These are phyloP conservation scores for Chrysomela aeneicollis DNA, from an alignment of 2,888 invertebrate genomes.

Conservation along the genomic window DNA sequence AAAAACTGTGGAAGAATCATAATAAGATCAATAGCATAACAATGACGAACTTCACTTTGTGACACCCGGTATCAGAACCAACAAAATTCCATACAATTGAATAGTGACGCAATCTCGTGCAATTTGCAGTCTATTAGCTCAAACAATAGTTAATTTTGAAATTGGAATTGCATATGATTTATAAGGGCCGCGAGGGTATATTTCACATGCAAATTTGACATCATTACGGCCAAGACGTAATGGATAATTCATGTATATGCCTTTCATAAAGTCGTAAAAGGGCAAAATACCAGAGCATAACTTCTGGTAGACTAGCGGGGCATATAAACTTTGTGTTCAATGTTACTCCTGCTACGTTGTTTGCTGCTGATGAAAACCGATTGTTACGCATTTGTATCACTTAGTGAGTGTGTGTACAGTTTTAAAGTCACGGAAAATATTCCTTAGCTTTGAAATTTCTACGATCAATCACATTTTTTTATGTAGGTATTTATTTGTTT, in stretches of 20 bases:
- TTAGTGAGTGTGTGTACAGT: no score
- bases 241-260: conserved; percentile 34
- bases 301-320: background rate
- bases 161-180: conserved; percentile 26
- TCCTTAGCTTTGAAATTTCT: no score
- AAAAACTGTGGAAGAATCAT: no score
- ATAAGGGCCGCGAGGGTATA: conserved; percentile 23
- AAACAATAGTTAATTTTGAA: conserved; percentile 24
- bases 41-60: no score
- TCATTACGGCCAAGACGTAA: conserved; percentile 34
- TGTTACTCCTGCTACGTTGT: background rate
- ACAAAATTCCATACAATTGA: no score
- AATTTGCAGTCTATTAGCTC: background rate
- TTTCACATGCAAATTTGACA: conserved; percentile 34
- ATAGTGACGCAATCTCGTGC: background rate
- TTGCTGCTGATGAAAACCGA: background rate
- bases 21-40: no score
- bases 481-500: no score
- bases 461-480: no score
- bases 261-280: conserved; percentile 30
- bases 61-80: no score
- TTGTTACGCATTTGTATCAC: background rate
- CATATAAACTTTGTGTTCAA: background rate
- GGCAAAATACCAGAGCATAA: background rate
- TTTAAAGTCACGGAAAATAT: no score